phyloP scores from a whole-genome alignment of 2,888 invertebrate genomes.

The Chymomyza amoena region DNA sequence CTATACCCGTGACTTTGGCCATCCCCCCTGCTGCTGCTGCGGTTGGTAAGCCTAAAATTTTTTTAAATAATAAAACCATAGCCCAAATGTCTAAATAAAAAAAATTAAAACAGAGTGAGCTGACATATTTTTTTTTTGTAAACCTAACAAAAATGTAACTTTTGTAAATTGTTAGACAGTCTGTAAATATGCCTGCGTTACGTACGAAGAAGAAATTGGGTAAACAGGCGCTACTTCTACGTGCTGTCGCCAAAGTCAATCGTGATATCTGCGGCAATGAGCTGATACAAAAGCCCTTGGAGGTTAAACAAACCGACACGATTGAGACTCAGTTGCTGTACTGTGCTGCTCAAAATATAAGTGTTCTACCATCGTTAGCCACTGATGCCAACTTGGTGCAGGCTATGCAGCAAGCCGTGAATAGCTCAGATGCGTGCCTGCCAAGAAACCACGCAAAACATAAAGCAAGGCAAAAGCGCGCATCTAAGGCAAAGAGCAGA shows the following conservation, averaged over 20 bases:
- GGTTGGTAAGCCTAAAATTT: background rate
- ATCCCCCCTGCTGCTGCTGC: constrained; percentile 11
- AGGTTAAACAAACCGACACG: background rate
- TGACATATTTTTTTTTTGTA: background rate
- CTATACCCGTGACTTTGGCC: constrained; percentile 15
- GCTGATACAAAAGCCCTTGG: background rate
- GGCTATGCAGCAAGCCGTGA: constrained; percentile 17
- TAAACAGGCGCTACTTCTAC: constrained; percentile 38
- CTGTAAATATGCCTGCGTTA: constrained; percentile 28
- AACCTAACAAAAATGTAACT: background rate
- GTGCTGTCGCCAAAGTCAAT: constrained; percentile 16
- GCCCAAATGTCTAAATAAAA: background rate
- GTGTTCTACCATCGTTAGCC: constrained; percentile 12
- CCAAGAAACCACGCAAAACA: background rate
- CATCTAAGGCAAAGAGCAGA: background rate
- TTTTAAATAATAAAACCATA: constrained; percentile 11
- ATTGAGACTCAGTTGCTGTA: background rate
- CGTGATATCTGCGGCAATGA: background rate
- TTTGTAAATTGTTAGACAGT: constrained; percentile 20
- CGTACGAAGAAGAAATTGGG: constrained; percentile 24
- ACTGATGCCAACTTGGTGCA: constrained; percentile 8
- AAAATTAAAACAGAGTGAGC: background rate
- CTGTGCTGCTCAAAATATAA: background rate
- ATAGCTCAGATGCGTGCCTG: background rate
- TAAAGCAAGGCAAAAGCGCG: background rate